Evolutionary conservation across 2,113 vertebrate species (phyloP), one percentile per base, ranked within the genome.

Genomic region (Sclerurus mexicanus): DNA sequence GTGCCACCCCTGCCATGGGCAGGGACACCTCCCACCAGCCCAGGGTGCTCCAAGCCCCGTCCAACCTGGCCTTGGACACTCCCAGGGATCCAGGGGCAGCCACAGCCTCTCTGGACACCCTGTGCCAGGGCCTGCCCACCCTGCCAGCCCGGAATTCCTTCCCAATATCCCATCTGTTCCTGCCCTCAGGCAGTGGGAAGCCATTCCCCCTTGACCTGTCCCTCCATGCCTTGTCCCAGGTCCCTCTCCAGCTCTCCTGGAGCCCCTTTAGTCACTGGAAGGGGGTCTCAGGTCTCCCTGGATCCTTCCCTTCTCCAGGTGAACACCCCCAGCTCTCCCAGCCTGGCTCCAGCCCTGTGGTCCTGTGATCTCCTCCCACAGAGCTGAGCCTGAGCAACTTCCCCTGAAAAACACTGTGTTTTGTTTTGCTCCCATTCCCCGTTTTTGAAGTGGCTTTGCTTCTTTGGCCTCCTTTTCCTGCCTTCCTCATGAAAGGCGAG

Each of bases 361-460:
- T 53, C 4, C 76, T 44, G 30, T 4, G 1, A 15, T 77, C 19
- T 47, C 40, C 63, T 68, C 35, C 23, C 7, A 0, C 27, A 16
- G n/a, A 31, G 23, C 42, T 0, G 4, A 87, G 12, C 49, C 39
- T 20, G 14, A 53, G 37, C 50, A 31, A 2, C 21, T 68, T 79
- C 10, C 53, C 3, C 0, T 49, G 37, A 58, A n/a, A 93, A 78
- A 53, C 7, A 8, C 21, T 13, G 4, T 10, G 0, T 39, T 75
- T 77, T 59, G 23, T 17, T 87, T 75, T n/a, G 47, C 10, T 63
- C 75, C 19, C 14, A 9, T 21, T 89, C 17, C 15, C 1, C n/a
- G 2, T 19, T 55, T 69, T 22, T 42, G 20, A 68, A 80, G 79
- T 4, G 6, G 1, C 40, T 90, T 88, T 85, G 27, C 24, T 68